Evolutionary conservation across 2,888 invertebrate species (phyloP), one percentile per base, ranked within the genome.

Genomic region (Cerceris ruficornis): DNA sequence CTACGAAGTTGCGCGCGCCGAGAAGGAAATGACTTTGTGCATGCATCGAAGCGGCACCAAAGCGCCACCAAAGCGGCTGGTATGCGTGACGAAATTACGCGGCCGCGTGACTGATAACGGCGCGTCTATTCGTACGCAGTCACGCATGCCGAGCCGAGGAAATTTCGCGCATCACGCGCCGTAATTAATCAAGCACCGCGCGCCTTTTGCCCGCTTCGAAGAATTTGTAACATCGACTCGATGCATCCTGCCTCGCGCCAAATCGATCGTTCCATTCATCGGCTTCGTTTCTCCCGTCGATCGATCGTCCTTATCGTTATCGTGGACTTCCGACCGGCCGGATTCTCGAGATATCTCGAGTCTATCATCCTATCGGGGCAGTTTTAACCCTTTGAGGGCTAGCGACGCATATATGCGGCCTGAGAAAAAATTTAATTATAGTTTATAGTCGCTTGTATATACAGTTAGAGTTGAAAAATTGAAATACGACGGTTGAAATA

Each of bases 81-180:
- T 52, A 66, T 55, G 80, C 62, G 55, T 49, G 70, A 43, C 28
- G 69, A 69, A 69, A 79, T 69, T 71, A 67, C 66, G 54, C 58
- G 42, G 8, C 57, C 9, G 55, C 67, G 71, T 62, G 75, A 61
- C 77, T 78, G 73, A 81, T 80, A 83, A 80, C 69, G 17, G 28
- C 57, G 69, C 75, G 62, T 62, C 9, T 62, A 41, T 59, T 55
- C 61, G 70, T 46, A 68, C 55, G 55, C 65, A 43, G 49, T 62
- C 68, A 71, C 60, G 82, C 66, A 59, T 77, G 57, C n/a, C 66
- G 17, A 43, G 59, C 46, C 55, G 55, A 54, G 39, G 54, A 60
- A 70, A 82, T 81, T 66, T 74, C 62, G 58, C 60, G 42, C 46
- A 43, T 55, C 60, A 57, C 43, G 43, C 55, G 9, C 39, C 9